Evolutionary conservation across 2,797 vertebrate species (phyloP).

Genomic region (Hemitrygon akajei): DNA sequence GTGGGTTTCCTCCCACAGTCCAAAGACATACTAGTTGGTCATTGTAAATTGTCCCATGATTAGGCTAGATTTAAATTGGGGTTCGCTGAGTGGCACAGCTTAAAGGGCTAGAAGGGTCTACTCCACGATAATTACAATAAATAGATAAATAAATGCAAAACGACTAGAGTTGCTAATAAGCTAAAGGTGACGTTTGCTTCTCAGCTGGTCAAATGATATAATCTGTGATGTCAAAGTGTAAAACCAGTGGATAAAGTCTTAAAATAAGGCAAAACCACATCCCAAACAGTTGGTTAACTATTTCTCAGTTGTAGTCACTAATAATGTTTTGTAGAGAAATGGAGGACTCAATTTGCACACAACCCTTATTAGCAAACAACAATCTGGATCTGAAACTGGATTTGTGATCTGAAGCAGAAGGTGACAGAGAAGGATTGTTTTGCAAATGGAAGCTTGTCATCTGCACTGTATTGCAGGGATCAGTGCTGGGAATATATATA

Average conservation of each 20-base stretch:
- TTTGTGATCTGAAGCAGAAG: no score
- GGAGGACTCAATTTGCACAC: background rate
- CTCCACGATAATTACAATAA: no score
- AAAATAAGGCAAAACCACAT: background rate
- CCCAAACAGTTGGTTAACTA: background rate
- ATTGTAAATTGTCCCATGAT: no score
- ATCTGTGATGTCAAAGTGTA: background rate
- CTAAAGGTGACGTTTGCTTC: background rate
- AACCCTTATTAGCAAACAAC: background rate
- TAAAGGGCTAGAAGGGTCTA: no score
- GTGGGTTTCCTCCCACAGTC: no score
- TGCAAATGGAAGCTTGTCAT: no score
- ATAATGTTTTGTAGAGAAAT: background rate
- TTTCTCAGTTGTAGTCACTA: background rate
- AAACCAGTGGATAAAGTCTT: background rate
- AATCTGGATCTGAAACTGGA: background rate
- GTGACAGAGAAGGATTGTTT: no score
- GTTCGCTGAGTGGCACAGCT: no score
- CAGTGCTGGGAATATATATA: no score
- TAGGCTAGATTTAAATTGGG: no score
- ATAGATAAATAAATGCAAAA: background rate
- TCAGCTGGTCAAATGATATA: background rate
- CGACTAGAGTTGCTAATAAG: background rate
- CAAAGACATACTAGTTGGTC: no score
- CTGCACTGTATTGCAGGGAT: no score